Evolutionary conservation across 2,113 vertebrate species (phyloP).

Genomic region (Sinocyclocheilus maitianheensis): DNA sequence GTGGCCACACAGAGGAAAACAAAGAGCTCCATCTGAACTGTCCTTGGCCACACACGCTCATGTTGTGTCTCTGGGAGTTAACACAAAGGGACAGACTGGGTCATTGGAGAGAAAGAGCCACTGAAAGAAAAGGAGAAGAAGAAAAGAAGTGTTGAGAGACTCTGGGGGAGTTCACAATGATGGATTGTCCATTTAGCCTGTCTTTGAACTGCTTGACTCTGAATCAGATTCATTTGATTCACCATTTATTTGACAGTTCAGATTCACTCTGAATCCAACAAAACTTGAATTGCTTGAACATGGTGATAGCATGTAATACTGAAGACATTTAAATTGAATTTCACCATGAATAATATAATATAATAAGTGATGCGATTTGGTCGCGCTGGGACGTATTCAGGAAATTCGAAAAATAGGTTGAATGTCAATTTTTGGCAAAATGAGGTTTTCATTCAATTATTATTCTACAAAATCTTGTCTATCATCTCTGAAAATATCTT

Average conservation of each 20-base stretch:
- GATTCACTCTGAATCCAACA: background rate
- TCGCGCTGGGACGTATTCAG: no score
- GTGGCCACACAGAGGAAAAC: slow-evolving; percentile 48
- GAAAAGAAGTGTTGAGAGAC: slow-evolving; percentile 28
- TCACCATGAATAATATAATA: background rate
- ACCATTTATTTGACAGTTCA: background rate
- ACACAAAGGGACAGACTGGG: slow-evolving; percentile 43
- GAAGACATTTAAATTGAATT: background rate
- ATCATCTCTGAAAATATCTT: no score
- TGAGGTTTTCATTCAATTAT: no score
- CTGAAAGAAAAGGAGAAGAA: slow-evolving; percentile 22
- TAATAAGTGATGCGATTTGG: background rate
- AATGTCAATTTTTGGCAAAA: no score
- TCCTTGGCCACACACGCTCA: slow-evolving; percentile 35
- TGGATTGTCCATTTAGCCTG: slow-evolving; percentile 35
- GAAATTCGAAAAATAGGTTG: no score
- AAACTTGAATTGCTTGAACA: background rate
- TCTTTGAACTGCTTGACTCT: slow-evolving; percentile 30
- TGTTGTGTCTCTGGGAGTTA: slow-evolving; percentile 37
- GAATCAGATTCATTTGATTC: slow-evolving; percentile 29
- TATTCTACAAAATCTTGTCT: no score
- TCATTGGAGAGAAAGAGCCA: slow-evolving; percentile 5
- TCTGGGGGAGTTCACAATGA: slow-evolving; percentile 39
- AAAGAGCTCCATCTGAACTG: slow-evolving; percentile 39
- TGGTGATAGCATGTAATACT: background rate